Conservation (phyloP, 2,113 vertebrate genomes). For the Psilopsiagon aurifrons region DNA sequence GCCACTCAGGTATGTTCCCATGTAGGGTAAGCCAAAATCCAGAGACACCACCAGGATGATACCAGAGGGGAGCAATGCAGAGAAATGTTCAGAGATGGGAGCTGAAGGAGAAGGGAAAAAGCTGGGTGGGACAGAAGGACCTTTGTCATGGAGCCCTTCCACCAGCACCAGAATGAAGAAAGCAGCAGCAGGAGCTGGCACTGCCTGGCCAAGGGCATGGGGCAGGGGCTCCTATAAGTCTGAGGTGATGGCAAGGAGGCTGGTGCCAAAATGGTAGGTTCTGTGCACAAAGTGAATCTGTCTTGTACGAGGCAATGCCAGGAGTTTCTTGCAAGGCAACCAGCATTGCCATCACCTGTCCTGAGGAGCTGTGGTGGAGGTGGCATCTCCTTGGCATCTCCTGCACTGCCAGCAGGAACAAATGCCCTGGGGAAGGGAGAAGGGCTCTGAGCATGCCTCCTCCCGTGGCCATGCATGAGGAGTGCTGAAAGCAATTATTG, state of each 20-base stretch:
- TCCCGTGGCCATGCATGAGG: fast-evolving
- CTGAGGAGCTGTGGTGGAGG: background rate
- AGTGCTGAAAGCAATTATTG: background rate
- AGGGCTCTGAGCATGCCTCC: background rate
- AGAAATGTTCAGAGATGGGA: background rate
- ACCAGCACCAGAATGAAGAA: background rate
- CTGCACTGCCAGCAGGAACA: background rate
- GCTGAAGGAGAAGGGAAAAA: background rate
- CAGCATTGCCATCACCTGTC: fast-evolving
- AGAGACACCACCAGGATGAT: background rate
- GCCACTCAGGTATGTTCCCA: background rate
- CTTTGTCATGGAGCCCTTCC: background rate
- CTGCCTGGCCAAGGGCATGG: too few relatives aligned
- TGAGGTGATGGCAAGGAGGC: background rate
- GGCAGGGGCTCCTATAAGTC: background rate
- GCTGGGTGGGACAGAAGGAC: background rate
- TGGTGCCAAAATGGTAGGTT: background rate
- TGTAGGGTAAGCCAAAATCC: background rate
- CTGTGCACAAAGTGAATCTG: background rate
- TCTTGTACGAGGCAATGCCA: background rate
- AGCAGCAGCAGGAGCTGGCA: background rate
- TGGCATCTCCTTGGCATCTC: background rate
- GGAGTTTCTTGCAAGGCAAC: background rate
- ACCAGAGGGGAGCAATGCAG: fast-evolving
- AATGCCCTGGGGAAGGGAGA: background rate